Base-by-base conservation (phyloP, 2,113 vertebrate genomes). In the Oreochromis spilurus region DNA sequence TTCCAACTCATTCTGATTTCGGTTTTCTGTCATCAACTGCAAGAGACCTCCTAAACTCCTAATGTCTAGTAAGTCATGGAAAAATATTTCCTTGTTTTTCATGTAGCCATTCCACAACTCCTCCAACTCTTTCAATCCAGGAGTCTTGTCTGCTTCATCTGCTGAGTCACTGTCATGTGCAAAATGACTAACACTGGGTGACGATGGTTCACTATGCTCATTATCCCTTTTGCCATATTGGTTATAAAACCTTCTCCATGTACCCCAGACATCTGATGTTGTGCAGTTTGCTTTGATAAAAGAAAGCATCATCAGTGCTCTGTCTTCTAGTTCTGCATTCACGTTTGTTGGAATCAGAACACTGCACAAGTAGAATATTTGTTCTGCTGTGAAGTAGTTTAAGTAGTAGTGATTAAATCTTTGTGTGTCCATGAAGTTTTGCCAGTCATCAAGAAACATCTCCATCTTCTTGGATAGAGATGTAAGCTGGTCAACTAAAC, bases 321-420 rank as follows among this genome's bases (percentile, higher is more conserved):
- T 92, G 21, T 92, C 91, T 2, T 96, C 89, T 2, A 96, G 92
- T 77, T 96, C 93, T 0, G 0, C 38, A 82, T 88, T 12, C 5
- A 13, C 2, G 17, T 55, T 92, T 36, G 84, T 34, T 2, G 84
- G 91, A 82, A 79, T 87, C 55, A 98, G 93, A 80, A 97, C 89
- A 0, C 40, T 86, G 92, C 97, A 96, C 87, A 98, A 89, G 81
- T 94, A 97, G 26, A 98, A 97, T 89, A 98, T 92, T 93, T 98
- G 98, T 89, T 98, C 97, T 0, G 97, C 96, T 0, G 96, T 98
- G 94, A 97, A 98, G 87, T 97, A 97, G 94, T 98, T 98, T 82
- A 98, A 92, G 89, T 97, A 96, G 86, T 97, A 97, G 75, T 97
- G 90, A 40, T 94, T 54, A 1, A 62, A 72, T 4, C 98, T 95